A percentile compares a stretch with the other conserved stretches of the same genome.
Evolutionary conservation across 2,888 invertebrate species (phyloP).

Genomic region (Platycheirus rosarum): DNA sequence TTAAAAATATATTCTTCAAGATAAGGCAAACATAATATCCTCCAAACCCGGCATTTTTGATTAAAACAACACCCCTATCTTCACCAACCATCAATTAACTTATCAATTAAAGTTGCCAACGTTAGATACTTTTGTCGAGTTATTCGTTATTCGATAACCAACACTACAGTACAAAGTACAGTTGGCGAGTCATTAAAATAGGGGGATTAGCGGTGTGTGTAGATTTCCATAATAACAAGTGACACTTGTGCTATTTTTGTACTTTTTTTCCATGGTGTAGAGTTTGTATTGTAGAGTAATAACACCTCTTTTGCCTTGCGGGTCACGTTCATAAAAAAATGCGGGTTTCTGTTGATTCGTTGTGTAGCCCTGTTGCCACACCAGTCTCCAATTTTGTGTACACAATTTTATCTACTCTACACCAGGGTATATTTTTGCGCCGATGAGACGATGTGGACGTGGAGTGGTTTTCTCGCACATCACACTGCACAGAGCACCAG

Average conservation of each 20-base stretch:
- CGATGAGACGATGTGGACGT: conserved; percentile 42
- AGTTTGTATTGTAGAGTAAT: conserved; percentile 63
- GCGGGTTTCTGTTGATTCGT: conserved; percentile 33
- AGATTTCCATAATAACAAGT: conserved; percentile 32
- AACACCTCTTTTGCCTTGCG: conserved; percentile 40
- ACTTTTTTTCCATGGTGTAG: conserved; percentile 46
- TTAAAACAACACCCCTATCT: too few relatives aligned
- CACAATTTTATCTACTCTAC: conserved; percentile 71
- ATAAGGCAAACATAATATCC: too few relatives aligned
- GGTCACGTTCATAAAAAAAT: conserved; percentile 23
- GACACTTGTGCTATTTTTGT: conserved; percentile 67
- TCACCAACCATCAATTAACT: too few relatives aligned
- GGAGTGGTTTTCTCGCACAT: conserved; percentile 61
- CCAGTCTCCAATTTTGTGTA: conserved; percentile 61
- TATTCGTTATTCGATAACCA: too few relatives aligned
- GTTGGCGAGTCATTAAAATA: conserved; percentile 41
- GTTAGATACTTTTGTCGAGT: conserved; percentile 57
- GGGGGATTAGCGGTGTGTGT: conserved; percentile 28
- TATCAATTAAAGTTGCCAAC: too few relatives aligned
- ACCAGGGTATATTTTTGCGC: conserved; percentile 64
- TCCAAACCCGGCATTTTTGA: conserved; percentile 50
- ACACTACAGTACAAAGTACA: too few relatives aligned
- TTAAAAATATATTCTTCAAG: too few relatives aligned
- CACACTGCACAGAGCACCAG: background rate
- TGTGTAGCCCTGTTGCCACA: conserved; percentile 34